These are phyloP conservation scores for Apteryx mantelli DNA, from an alignment of 2,113 vertebrate species.

Conservation along the genomic window DNA sequence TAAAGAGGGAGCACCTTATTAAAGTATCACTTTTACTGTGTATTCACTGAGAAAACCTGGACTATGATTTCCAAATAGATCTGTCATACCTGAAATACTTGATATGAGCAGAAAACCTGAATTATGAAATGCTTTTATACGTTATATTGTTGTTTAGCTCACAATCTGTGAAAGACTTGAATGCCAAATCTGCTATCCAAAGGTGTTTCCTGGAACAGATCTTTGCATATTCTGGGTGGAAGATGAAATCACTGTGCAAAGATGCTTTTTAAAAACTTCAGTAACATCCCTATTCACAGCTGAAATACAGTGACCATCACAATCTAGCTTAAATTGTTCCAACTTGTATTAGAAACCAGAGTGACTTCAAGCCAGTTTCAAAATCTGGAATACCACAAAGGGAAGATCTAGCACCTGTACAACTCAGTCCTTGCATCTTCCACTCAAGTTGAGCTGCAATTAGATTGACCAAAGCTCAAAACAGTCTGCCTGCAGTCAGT, in stretches of 20 bases:
- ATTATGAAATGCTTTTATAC: background rate
- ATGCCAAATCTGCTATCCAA: background rate
- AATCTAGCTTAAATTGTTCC: background rate
- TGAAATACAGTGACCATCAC: background rate
- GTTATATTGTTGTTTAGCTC: background rate
- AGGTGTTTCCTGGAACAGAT: background rate
- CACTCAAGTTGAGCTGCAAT: background rate
- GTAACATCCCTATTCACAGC: background rate
- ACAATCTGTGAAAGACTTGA: background rate
- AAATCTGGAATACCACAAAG: background rate
- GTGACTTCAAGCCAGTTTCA: background rate
- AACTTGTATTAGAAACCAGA: background rate
- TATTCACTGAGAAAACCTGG: background rate
- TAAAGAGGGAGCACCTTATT: slow-evolving; percentile 16
- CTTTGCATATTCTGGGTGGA: background rate
- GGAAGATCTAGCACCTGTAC: background rate
- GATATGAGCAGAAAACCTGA: background rate
- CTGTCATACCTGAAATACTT: background rate
- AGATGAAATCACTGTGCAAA: background rate
- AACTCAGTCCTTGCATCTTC: background rate
- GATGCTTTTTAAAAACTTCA: background rate
- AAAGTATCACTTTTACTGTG: background rate
- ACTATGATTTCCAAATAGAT: background rate
- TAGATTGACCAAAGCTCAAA: background rate
- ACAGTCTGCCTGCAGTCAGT: background rate